phyloP scores from a whole-genome alignment of 2,113 vertebrate genomes.

The Osmerus mordax region DNA sequence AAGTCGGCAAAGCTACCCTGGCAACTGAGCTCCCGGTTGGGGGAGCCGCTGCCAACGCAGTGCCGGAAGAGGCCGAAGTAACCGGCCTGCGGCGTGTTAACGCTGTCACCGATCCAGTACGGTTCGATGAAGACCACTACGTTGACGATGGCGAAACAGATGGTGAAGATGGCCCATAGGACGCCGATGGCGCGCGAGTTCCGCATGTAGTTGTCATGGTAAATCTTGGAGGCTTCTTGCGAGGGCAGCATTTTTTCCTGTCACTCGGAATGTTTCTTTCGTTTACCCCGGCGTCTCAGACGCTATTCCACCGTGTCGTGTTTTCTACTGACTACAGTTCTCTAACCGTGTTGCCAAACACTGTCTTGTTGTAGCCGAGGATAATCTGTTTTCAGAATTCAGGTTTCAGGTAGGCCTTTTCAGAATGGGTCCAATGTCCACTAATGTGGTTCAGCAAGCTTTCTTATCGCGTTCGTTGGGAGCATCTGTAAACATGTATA shows the following conservation, averaged over 20 bases:
- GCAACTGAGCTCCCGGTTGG: slow-evolving; percentile 88
- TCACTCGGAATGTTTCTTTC: not conserved
- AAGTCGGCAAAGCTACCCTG: slow-evolving; percentile 93
- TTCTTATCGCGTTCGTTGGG: no score
- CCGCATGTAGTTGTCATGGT: slow-evolving; percentile 92
- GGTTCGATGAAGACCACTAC: slow-evolving; percentile 98
- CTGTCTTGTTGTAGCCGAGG: not conserved
- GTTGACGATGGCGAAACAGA: slow-evolving; percentile 97
- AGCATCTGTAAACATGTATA: no score
- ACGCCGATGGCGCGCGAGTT: slow-evolving; percentile 91
- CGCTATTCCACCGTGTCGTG: not conserved
- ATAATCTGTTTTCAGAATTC: not conserved
- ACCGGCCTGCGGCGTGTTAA: slow-evolving; percentile 89
- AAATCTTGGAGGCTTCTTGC: slow-evolving; percentile 95
- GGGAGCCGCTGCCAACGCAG: slow-evolving; percentile 87
- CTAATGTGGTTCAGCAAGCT: not conserved
- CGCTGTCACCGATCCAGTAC: slow-evolving; percentile 97
- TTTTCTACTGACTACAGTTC: not conserved
- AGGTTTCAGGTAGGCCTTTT: not conserved
- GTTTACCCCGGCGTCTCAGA: not conserved
- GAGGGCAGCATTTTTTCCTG: slow-evolving; percentile 88
- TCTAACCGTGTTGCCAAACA: not conserved
- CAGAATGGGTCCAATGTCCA: not conserved
- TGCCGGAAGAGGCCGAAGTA: slow-evolving; percentile 97
- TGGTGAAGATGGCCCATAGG: slow-evolving; percentile 97